These are phyloP conservation scores for Nasonia giraulti DNA, from an alignment of 1,140 invertebrate genomes.

Conservation along the genomic window DNA sequence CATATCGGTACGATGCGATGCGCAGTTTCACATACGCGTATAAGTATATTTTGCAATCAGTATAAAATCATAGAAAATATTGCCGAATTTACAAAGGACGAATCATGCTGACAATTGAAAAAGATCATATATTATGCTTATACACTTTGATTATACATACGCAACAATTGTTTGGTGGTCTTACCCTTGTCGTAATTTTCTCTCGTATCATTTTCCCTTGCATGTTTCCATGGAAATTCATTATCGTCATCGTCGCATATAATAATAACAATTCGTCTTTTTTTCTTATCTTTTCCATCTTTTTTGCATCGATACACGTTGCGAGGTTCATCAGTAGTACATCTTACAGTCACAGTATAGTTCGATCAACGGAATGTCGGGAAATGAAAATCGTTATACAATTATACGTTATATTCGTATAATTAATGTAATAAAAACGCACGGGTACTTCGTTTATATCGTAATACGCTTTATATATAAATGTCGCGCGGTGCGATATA, in stretches of 20 bases:
- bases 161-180: conserved; percentile 30
- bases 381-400: background rate
- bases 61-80: conserved; percentile 52
- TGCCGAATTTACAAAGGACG: conserved; percentile 52
- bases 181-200: background rate
- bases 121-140: conserved; percentile 18
- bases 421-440: conserved; percentile 1
- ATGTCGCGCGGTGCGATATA: no score
- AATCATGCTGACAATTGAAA: conserved; percentile 45
- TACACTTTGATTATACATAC: conserved; percentile 39
- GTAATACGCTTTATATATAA: background rate
- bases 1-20: conserved; percentile 19
- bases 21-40: background rate
- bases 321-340: conserved; percentile 49
- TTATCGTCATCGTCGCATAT: background rate
- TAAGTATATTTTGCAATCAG: conserved; percentile 34
- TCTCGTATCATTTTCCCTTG: background rate
- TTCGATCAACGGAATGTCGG: conserved; percentile 41
- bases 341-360: conserved; percentile 42
- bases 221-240: no score
- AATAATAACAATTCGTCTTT: conserved; percentile 23
- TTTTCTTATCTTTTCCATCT: background rate
- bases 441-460: background rate
- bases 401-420: background rate
- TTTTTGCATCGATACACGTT: conserved; percentile 45